A percentile compares a stretch with the other conserved stretches of the same genome.
phyloP scores from a whole-genome alignment of 1,140 invertebrate species.

The Ceratosolen fusciceps region DNA sequence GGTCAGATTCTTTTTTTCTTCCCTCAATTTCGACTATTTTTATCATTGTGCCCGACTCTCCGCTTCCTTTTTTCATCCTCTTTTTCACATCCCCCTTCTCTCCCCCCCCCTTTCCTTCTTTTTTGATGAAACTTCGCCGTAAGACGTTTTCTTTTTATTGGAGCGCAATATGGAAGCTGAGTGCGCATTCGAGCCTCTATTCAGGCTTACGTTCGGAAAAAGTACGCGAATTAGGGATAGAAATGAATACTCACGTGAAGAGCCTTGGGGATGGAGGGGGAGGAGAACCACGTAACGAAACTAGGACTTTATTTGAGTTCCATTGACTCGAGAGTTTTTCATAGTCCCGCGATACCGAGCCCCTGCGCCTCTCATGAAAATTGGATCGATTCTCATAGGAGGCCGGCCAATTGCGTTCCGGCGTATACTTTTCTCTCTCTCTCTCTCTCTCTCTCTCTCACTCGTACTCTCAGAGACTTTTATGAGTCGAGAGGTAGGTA shows the following conservation, averaged over 20 bases:
- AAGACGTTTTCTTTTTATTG: not conserved
- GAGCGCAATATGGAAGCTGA: not conserved
- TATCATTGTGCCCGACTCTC: not conserved
- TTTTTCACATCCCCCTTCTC: no score
- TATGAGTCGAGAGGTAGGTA: no score
- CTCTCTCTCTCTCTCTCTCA: no score
- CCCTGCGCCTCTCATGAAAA: not conserved
- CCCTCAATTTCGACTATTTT: conserved; percentile 43
- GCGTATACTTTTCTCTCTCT: no score
- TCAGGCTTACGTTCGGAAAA: not conserved
- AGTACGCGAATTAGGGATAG: not conserved
- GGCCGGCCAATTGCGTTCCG: no score
- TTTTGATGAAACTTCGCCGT: conserved; percentile 22
- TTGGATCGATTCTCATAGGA: not conserved
- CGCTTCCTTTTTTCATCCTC: no score
- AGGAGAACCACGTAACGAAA: not conserved
- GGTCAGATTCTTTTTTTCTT: conserved; percentile 55
- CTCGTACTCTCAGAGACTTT: no score
- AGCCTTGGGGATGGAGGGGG: no score
- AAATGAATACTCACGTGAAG: not conserved
- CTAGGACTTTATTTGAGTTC: not conserved
- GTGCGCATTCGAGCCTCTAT: not conserved
- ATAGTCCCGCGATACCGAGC: not conserved
- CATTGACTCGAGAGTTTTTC: not conserved
- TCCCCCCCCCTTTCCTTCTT: not conserved